Evolutionary conservation across 2,888 invertebrate species (phyloP).

Genomic region (Ophion costatus): DNA sequence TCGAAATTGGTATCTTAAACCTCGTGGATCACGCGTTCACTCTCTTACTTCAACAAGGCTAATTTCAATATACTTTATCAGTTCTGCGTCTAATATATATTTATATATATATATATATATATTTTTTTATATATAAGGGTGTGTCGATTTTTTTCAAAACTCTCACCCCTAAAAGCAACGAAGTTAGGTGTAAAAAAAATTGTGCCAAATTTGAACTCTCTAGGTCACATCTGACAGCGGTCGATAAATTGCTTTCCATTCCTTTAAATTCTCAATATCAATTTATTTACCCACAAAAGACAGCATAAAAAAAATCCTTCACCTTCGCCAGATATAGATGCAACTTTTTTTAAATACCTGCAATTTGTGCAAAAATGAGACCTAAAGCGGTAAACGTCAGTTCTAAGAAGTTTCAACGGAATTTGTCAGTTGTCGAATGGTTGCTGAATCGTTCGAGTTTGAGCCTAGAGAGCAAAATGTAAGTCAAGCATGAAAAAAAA

Average conservation of each 20-base stretch:
- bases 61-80: conserved; percentile 70
- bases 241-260: neutral
- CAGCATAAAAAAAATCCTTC: no score
- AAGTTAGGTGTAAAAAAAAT: neutral
- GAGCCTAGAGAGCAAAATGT: no score
- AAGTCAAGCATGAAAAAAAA: no score
- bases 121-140: conserved; percentile 15
- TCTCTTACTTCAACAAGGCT: conserved; percentile 59
- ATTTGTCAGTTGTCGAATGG: no score
- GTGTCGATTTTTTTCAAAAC: conserved; percentile 39
- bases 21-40: conserved; percentile 52
- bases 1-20: conserved; percentile 41
- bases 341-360: no score
- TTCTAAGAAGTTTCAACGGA: no score
- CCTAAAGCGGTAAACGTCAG: no score
- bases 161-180: neutral
- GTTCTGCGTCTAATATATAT: conserved; percentile 71
- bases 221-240: neutral
- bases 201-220: neutral
- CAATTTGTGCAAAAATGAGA: no score
- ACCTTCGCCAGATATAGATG: no score
- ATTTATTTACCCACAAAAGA: neutral
- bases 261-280: neutral
- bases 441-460: no score
- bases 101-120: neutral